Percentiles rank a stretch among this genome's conserved stretches.
Conservation (phyloP, 2,797 vertebrate genomes). For the Sebastes kiyomatsui region DNA sequence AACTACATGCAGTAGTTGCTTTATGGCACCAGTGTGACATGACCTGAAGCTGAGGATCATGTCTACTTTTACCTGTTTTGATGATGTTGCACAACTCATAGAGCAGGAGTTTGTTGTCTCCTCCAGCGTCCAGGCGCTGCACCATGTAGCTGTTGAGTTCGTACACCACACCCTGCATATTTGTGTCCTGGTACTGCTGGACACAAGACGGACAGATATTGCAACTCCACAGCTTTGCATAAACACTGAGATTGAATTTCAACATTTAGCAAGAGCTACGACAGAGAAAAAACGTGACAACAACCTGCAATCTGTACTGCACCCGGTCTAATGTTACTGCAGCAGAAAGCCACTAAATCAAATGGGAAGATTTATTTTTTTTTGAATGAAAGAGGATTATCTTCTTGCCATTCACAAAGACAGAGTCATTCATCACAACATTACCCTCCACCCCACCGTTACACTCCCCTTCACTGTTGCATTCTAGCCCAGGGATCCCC, state of each 20-base stretch:
- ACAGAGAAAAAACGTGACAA: neutral
- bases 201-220: conserved; percentile 72
- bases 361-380: neutral
- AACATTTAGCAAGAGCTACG: conserved; percentile 3
- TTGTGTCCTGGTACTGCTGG: conserved; percentile 95
- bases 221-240: conserved; percentile 37
- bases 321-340: neutral
- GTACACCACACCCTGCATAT: conserved; percentile 97
- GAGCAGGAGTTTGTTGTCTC: conserved; percentile 95
- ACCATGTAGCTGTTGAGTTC: conserved; percentile 98
- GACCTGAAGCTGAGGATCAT: neutral
- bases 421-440: conserved; percentile 47
- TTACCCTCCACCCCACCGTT: conserved; percentile 18
- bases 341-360: neutral
- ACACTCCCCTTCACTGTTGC: conserved; percentile 21
- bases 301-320: conserved; percentile 1
- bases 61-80: conserved; percentile 87
- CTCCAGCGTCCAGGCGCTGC: conserved; percentile 92
- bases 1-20: neutral
- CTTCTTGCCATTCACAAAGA: conserved; percentile 57
- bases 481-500: conserved; percentile 60
- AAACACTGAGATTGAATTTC: conserved; percentile 32
- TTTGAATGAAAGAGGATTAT: conserved; percentile 39
- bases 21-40: neutral
- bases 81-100: conserved; percentile 97